A percentile compares a stretch with the other conserved stretches of the same genome.
These are phyloP conservation scores for Neria commutata DNA, from an alignment of 2,888 invertebrate genomes.

Conservation along the genomic window DNA sequence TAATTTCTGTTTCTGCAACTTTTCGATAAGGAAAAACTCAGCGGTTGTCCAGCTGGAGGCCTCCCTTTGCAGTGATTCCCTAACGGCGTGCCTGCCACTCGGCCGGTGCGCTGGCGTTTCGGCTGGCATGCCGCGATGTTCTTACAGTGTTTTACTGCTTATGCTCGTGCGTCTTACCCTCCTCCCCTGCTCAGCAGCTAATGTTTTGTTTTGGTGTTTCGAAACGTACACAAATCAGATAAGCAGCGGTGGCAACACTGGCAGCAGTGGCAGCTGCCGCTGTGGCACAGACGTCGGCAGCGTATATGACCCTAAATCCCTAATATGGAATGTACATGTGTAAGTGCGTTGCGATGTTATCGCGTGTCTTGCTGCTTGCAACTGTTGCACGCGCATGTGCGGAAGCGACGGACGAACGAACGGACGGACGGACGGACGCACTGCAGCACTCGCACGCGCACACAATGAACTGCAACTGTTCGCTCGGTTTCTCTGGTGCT, in stretches of 20 bases:
- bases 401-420: background rate
- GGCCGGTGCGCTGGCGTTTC: background rate
- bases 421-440: background rate
- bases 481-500: background rate
- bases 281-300: background rate
- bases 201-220: background rate
- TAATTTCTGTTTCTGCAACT: no score
- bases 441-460: background rate
- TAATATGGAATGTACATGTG: background rate
- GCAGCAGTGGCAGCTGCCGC: background rate
- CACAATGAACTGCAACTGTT: background rate
- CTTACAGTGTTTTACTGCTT: background rate
- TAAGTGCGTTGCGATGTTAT: background rate
- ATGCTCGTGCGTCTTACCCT: no score
- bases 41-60: no score
- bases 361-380: background rate
- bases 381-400: background rate
- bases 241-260: background rate
- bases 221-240: conserved; percentile 3
- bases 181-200: no score
- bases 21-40: no score
- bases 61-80: no score
- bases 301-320: background rate
- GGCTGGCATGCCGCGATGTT: background rate
- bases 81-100: background rate